Evolutionary conservation across 2,888 invertebrate genomes (phyloP), one percentile per base, ranked within the genome.

Genomic region (Phaonia tiefii): DNA sequence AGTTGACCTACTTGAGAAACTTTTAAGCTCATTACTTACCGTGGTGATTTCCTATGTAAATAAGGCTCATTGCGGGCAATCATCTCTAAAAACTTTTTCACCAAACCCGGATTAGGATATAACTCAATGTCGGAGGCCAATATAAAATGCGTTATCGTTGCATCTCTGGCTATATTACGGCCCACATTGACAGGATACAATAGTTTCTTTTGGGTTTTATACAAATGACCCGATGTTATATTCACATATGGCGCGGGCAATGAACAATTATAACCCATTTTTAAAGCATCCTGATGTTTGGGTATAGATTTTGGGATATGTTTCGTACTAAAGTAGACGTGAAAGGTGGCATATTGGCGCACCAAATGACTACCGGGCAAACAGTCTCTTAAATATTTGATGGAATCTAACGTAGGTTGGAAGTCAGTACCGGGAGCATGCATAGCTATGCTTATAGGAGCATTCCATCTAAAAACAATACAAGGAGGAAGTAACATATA

Each of bases 101-200:
- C 95, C 85, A 97, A 91, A 85, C 95, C 94, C 7, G 96, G 95
- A 91, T 95, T 96, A 60, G 97, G 97, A 90, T 97, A 97, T 75
- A 98, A 93, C 90, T 98, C 97, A 86, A 97, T 96, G 89, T 98
- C 97, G 70, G 96, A 96, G 26, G 97, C 94, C 74, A 97, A 92
- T 49, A 97, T 93, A 89, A 93, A 97, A 89, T 96, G 94, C 0
- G 97, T 97, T 56, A 95, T 92, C 0, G 97, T 95, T 37, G 94
- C 93, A 86, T 96, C 96, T 58, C 97, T 92, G 0, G 97, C 97
- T n/a, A 97, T 93, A 90, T 97, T 97, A 37, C 97, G 92, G 0
- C 96, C 97, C 10, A 97, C 96, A 90, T 98, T 98, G 75, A 98
- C 96, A 1, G 97, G 97, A 89, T 98, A 98, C 22, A 96, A 91